Conservation (phyloP, 64 coral and sea anemone species). For the Stichodactyla mertensii region DNA sequence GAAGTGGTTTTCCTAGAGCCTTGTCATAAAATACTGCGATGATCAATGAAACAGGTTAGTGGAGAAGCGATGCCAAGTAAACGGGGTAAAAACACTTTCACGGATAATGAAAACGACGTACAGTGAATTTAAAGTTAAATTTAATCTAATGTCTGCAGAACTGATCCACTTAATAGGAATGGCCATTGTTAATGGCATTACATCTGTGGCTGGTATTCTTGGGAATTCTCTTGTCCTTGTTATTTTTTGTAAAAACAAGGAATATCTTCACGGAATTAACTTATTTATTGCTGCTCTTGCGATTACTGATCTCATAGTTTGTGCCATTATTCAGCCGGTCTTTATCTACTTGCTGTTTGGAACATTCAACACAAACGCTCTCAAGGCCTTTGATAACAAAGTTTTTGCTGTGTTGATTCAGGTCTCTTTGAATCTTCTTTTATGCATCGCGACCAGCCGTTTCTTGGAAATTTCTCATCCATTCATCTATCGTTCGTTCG, state of each 20-base stretch:
- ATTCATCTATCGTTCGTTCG: conserved; percentile 1
- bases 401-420: conserved; percentile 4
- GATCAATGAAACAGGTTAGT: background rate
- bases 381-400: conserved; percentile 2
- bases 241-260: background rate
- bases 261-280: background rate
- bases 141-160: background rate
- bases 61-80: background rate
- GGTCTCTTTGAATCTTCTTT: background rate
- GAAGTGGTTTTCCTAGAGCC: background rate
- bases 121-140: background rate
- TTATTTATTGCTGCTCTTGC: background rate
- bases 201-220: background rate
- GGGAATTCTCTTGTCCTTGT: background rate
- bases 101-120: background rate
- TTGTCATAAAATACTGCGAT: background rate
- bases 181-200: background rate
- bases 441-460: background rate
- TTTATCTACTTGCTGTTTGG: conserved; percentile 9
- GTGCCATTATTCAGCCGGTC: background rate
- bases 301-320: conserved; percentile 13
- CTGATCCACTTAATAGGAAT: background rate
- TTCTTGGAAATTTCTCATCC: background rate
- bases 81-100: background rate
- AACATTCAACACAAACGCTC: background rate